A percentile compares a stretch with the other conserved stretches of the same genome.
Evolutionary conservation across 2,113 vertebrate species (phyloP).

Genomic region (Tautogolabrus adspersus): DNA sequence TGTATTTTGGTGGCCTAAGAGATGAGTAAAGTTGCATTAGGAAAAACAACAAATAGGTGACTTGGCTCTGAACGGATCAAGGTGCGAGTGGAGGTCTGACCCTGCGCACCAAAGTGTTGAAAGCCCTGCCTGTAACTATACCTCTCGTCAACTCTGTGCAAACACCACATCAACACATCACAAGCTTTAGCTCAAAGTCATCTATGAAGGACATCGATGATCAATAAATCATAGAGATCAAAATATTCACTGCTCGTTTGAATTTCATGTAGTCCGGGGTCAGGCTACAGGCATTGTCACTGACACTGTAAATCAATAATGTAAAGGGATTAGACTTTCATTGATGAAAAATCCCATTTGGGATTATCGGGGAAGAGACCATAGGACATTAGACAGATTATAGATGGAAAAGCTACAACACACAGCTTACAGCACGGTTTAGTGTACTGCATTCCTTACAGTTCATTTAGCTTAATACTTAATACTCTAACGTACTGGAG

Average conservation of each 20-base stretch:
- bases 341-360: slow-evolving; percentile 31
- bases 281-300: slow-evolving; percentile 16
- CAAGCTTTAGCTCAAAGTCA: slow-evolving; percentile 43
- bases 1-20: background rate
- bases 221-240: slow-evolving; percentile 51
- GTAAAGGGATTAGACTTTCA: slow-evolving; percentile 25
- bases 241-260: slow-evolving; percentile 46
- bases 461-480: background rate
- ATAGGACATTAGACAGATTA: background rate
- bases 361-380: slow-evolving; percentile 14
- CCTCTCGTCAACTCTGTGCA: slow-evolving; percentile 26
- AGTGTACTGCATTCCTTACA: background rate
- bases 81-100: background rate
- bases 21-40: background rate
- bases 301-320: slow-evolving; percentile 45
- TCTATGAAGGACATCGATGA: slow-evolving; percentile 54
- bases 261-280: slow-evolving; percentile 41
- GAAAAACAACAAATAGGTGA: background rate
- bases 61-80: slow-evolving; percentile 24
- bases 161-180: slow-evolving; percentile 52
- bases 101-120: background rate
- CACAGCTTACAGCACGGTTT: background rate
- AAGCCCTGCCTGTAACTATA: slow-evolving; percentile 10
- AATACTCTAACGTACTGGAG: slow-evolving; percentile 19
- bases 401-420: background rate